Evolutionary conservation across 2,888 invertebrate genomes (phyloP).

Genomic region (Rhopalosiphum nymphaeae): DNA sequence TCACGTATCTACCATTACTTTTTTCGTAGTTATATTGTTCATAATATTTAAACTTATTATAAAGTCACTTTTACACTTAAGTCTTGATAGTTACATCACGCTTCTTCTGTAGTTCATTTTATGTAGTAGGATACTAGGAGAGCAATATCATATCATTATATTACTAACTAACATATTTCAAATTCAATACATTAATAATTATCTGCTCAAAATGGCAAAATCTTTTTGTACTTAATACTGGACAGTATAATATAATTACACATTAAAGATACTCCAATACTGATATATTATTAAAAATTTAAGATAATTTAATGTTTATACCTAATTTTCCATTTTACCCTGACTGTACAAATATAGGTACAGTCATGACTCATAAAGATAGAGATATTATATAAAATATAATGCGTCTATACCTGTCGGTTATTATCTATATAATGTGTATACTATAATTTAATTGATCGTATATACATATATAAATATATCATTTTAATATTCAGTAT

Average conservation of each 20-base stretch:
- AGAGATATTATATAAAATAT: not conserved
- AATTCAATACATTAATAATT: not conserved
- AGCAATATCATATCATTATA: not conserved
- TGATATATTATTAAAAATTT: not conserved
- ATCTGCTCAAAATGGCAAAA: not conserved
- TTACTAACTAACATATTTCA: not conserved
- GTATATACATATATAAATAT: not conserved
- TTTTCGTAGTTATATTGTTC: slow-evolving; percentile 43
- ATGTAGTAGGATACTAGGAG: not conserved
- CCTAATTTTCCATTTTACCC: not conserved
- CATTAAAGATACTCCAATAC: not conserved
- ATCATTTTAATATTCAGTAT: not conserved
- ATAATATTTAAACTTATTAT: slow-evolving; percentile 53
- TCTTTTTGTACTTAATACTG: not conserved
- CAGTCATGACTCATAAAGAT: not conserved
- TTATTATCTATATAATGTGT: not conserved
- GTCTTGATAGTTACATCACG: not conserved
- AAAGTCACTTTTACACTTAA: slow-evolving; percentile 34
- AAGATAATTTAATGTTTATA: not conserved
- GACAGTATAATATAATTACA: not conserved
- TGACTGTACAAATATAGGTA: not conserved
- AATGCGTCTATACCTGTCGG: not conserved
- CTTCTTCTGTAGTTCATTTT: slow-evolving; percentile 10
- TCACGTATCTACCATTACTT: slow-evolving; percentile 22
- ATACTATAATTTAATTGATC: not conserved